These are phyloP conservation scores for Pseudocheirus occidentalis DNA, from an alignment of 2,797 vertebrate species.

Conservation along the genomic window DNA sequence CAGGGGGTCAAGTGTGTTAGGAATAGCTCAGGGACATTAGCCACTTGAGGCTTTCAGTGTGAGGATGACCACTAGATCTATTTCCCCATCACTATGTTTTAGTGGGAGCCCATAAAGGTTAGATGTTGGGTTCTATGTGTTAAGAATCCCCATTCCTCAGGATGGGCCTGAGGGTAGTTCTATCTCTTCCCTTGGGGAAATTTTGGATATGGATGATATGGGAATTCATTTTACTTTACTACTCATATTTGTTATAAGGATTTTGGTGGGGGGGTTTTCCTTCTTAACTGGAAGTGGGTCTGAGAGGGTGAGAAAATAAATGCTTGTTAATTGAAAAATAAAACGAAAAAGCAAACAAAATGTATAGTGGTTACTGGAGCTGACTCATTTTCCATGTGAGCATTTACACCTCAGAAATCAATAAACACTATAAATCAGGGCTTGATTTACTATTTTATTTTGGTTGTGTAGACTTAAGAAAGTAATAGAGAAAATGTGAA, in stretches of 20 bases:
- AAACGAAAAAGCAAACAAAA: neutral
- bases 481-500: neutral
- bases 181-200: neutral
- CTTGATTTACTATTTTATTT: neutral
- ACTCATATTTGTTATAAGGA: neutral
- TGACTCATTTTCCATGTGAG: neutral
- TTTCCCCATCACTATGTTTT: neutral
- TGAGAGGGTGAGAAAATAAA: neutral
- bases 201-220: neutral
- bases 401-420: neutral
- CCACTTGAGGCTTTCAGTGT: neutral
- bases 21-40: neutral
- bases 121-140: neutral
- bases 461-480: neutral
- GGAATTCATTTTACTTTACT: neutral
- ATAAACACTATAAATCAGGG: neutral
- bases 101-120: neutral
- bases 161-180: neutral
- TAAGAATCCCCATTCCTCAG: neutral
- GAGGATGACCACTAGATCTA: neutral
- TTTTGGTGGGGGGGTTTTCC: neutral
- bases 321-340: neutral
- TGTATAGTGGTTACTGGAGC: neutral
- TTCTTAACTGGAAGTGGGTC: neutral
- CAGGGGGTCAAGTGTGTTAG: rapidly evolving